Percentiles rank a stretch among this genome's conserved stretches.
Conservation (phyloP, 2,888 invertebrate genomes). For the Ichneumon xanthorius region DNA sequence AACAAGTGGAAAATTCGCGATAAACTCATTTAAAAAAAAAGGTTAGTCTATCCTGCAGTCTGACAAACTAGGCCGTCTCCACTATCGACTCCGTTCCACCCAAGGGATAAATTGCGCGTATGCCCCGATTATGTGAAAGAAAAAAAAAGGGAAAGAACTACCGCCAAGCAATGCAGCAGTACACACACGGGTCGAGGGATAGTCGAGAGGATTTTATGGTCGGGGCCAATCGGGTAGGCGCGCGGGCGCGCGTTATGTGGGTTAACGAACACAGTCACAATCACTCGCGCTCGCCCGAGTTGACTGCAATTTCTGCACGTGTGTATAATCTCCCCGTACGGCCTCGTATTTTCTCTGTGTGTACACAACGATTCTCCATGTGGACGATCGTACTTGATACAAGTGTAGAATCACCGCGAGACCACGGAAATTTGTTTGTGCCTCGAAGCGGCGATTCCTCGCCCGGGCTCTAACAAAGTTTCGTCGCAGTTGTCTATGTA, state of each 20-base stretch:
- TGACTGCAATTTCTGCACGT: constrained; percentile 33
- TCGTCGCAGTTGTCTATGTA: constrained; percentile 15
- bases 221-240: constrained; percentile 49
- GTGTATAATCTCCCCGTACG: constrained; percentile 17
- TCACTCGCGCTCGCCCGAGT: constrained; percentile 27
- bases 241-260: constrained; percentile 58
- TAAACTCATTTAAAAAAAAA: background rate
- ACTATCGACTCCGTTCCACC: constrained; percentile 19
- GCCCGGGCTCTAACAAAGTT: constrained; percentile 31
- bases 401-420: constrained; percentile 6
- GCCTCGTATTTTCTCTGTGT: constrained; percentile 16
- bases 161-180: constrained; percentile 27
- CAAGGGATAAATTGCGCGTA: constrained; percentile 37
- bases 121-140: constrained; percentile 39
- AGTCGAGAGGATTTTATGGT: constrained; percentile 41
- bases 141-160: constrained; percentile 31
- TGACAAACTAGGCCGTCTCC: background rate
- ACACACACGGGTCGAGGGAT: constrained; percentile 37
- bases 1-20: background rate
- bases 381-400: background rate
- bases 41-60: background rate
- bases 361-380: background rate
- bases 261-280: constrained; percentile 52
- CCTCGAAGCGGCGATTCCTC: constrained; percentile 5
- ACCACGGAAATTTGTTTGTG: constrained; percentile 37